Evolutionary conservation across 2,888 invertebrate genomes (phyloP), one percentile per base, ranked within the genome.

Genomic region (Diogma glabrata): DNA sequence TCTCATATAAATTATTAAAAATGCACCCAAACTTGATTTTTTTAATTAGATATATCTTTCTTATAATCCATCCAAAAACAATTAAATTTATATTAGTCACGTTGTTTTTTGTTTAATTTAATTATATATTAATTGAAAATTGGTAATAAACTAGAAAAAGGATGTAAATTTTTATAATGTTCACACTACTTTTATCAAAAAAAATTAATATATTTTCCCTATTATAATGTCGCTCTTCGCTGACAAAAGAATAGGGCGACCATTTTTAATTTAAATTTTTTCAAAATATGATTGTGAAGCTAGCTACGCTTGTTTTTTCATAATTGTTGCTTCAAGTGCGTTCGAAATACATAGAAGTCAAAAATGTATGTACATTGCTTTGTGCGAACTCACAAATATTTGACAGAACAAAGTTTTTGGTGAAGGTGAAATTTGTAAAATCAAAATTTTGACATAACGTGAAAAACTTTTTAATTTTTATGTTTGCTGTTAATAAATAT

Each of bases 261-360:
- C 43, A 43, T 43, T 22, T 43, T 43, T 43, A n/a, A n/a, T n/a
- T n/a, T n/a, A 43, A n/a, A 14, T 43, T 43, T 43, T 43, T 43
- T 43, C 43, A 23, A 43, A 43, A 9, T 43, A 43, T 43, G 43
- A 43, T 43, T 22, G 43, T 43, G 22, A 43, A 43, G 43, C 23
- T 22, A 3, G 22, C 9, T 22, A 8, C 14, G 8, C 14, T 43
- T 43, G 12, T 3, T 12, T 2, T 4, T 14, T n/a, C n/a, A n/a
- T n/a, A n/a, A n/a, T n/a, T n/a, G n/a, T n/a, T n/a, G n/a, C n/a
- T n/a, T n/a, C n/a, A n/a, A n/a, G n/a, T n/a, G n/a, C n/a, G n/a
- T n/a, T n/a, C n/a, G n/a, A n/a, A n/a, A n/a, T n/a, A n/a, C n/a
- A n/a, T n/a, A n/a, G n/a, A n/a, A n/a, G n/a, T n/a, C n/a, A n/a